A percentile compares a stretch with the other conserved stretches of the same genome.
Conservation (phyloP, 1,140 invertebrate species). For the Arctopsyche grandis region DNA sequence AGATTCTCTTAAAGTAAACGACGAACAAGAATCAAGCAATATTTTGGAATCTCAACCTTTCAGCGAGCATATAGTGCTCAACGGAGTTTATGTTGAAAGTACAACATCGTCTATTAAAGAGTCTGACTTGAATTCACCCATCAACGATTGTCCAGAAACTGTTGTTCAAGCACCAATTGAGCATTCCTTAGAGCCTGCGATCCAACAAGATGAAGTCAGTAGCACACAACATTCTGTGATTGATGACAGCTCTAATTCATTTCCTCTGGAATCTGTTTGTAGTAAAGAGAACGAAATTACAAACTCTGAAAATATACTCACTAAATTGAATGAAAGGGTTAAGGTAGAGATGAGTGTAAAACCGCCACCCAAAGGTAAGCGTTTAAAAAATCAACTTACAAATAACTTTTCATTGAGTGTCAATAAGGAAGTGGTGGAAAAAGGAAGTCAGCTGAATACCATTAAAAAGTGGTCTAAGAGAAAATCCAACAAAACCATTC, state of each 20-base stretch:
- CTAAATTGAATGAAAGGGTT: slow-evolving; percentile 39
- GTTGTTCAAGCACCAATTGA: not conserved
- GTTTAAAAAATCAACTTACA: not conserved
- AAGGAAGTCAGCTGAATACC: not conserved
- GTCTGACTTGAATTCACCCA: not conserved
- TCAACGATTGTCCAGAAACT: not conserved
- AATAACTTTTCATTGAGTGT: not conserved
- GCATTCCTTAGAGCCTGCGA: slow-evolving; percentile 35
- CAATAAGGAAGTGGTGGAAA: not conserved
- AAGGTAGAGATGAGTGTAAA: slow-evolving; percentile 34
- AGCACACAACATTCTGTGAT: slow-evolving; percentile 47
- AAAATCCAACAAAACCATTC: not conserved
- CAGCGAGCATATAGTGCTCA: not conserved
- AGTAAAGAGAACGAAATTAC: slow-evolving; percentile 16
- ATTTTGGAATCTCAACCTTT: not conserved
- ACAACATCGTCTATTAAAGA: not conserved
- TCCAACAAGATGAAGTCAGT: slow-evolving; percentile 52
- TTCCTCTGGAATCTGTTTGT: not conserved
- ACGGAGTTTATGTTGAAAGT: not conserved
- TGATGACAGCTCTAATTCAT: slow-evolving; percentile 40
- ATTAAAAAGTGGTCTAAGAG: not conserved
- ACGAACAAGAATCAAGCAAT: not conserved
- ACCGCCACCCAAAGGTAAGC: not conserved
- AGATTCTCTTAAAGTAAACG: not conserved
- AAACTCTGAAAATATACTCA: slow-evolving; percentile 44